Evolutionary conservation across 2,113 vertebrate species (phyloP), one percentile per base, ranked within the genome.

Genomic region (Alligator sinensis): DNA sequence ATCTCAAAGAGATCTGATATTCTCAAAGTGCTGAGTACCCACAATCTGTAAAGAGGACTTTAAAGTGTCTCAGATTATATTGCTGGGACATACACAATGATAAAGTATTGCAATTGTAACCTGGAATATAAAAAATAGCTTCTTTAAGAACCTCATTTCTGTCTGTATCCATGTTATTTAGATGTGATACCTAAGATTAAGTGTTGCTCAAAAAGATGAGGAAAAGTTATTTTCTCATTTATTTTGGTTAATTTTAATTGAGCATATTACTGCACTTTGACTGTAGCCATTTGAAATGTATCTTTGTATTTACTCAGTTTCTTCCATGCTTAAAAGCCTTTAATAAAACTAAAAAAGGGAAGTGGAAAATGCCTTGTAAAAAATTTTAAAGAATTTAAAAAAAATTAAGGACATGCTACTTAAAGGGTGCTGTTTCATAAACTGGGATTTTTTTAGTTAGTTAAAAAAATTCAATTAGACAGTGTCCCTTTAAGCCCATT

Each of bases 391-490:
- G 61, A 16, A 81, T 82, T 14, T 94, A 22, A 80, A 86, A 92
- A 21, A 1, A 30, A 72, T 79, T 62, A 16, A 84, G 13, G 24
- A 72, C 64, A 88, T 18, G 22, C 2, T 87, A 30, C 57, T 93
- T 38, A 93, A 94, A 96, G 64, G 28, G 2, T 22, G 57, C 83
- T 3, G 68, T 96, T 61, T 92, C 81, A 59, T 30, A 86, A 83
- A 18, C 83, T 3, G 2, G 28, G 61, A 8, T 86, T 92, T 87
- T 82, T 91, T 87, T 87, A 80, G 14, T n/a, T 86, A 12, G 25
- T 62, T 95, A 94, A 74, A 89, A 61, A 94, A 95, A 96, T 89
- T n/a, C 47, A 82, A 60, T 89, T 89, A 94, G 87, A 92, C 83
- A 77, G n/a, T 21, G 24, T 95, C 74, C 9, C 25, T 95, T 95